Evolutionary conservation across 2,113 vertebrate species (phyloP), one percentile per base, ranked within the genome.

Genomic region (Castor canadensis): DNA sequence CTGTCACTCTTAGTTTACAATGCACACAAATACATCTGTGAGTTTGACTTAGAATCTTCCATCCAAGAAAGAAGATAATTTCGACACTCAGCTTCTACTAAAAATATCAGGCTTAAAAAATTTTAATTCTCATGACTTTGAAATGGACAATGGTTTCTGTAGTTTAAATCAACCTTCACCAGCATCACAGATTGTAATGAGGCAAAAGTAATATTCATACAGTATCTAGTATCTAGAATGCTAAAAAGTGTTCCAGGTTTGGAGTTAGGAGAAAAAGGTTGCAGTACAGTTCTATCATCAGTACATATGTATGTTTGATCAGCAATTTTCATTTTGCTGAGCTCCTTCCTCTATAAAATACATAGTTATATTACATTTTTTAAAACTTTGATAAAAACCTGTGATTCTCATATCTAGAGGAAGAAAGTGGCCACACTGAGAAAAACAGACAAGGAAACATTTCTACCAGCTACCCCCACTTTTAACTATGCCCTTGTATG

Each of bases 391-490:
- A 92, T 94, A 95, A 77, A 87, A 92, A 81, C 45, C n/a, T 45
- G n/a, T 89, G 89, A 86, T 43, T 90, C 30, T 79, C 75, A 60
- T 77, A 96, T 58, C 30, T 90, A 75, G 66, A 86, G 32, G 8
- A 75, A 73, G 56, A 95, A 91, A 93, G 28, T 90, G 87, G 76
- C 26, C 58, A 88, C 38, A 58, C 47, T 72, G 49, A 91, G n/a
- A 73, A 85, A 95, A 96, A 40, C 81, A 95, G 77, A 85, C 80
- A 89, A 94, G 91, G n/a, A 84, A 93, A 54, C 32, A 80, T 94
- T 92, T 91, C 71, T 13, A 80, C 54, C 40, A 93, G 62, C 79
- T 83, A 71, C 79, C 47, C 92, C 91, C 45, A 79, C 86, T 91
- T 96, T 67, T 91, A 86, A 91, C 72, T 93, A 82, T 96, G 86